Evolutionary conservation across 2,888 invertebrate genomes (phyloP).

Genomic region (Mamestra brassicae): DNA sequence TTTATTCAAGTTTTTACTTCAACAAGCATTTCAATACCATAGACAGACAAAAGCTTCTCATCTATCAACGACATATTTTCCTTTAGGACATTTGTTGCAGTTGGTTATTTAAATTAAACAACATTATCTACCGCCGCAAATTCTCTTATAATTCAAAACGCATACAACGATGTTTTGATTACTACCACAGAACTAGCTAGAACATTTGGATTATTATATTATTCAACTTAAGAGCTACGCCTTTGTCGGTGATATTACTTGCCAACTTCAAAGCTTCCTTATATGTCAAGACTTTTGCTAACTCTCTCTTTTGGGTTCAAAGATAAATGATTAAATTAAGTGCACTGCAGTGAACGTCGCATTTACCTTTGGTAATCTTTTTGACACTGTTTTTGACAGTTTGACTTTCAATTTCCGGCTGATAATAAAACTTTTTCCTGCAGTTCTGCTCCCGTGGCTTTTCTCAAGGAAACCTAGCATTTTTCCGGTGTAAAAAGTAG

Average conservation of each 20-base stretch:
- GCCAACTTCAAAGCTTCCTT: slow-evolving; percentile 38
- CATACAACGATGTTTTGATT: slow-evolving; percentile 16
- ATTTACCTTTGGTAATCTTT: background rate
- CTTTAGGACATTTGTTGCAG: background rate
- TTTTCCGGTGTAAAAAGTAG: background rate
- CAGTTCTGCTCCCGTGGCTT: background rate
- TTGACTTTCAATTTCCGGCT: background rate
- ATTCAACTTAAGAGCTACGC: slow-evolving; percentile 37
- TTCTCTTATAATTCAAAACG: background rate
- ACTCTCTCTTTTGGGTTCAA: slow-evolving; percentile 36
- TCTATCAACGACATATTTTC: background rate
- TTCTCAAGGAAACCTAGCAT: background rate
- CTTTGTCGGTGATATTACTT: slow-evolving; percentile 40
- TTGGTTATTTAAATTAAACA: background rate
- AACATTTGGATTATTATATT: slow-evolving; percentile 48
- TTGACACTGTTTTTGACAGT: background rate
- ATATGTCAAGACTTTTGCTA: slow-evolving; percentile 40
- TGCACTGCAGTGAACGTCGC: background rate
- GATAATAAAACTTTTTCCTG: background rate
- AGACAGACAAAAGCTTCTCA: background rate
- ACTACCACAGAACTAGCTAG: background rate
- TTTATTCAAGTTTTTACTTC: no score
- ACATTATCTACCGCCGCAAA: background rate
- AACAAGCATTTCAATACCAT: no score
- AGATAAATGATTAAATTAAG: slow-evolving; percentile 34